Evolutionary conservation across 1,140 invertebrate species (phyloP), one percentile per base, ranked within the genome.

Genomic region (Vollenhovia emeryi): DNA sequence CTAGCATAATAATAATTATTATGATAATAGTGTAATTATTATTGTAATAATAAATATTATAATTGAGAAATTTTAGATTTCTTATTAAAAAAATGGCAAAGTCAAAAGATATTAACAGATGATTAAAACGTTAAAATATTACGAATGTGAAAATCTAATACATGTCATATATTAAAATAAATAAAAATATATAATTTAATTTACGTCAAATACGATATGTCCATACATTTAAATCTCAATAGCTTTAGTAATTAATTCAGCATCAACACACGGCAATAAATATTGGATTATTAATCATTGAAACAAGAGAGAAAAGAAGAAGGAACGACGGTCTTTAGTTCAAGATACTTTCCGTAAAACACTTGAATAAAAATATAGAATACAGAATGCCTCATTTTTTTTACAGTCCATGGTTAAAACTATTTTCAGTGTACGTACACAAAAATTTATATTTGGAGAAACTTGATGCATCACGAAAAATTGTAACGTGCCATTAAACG

Each of bases 401-500:
- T 71, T 55, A 21, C 27, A 21, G 13, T 18, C 15, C 8, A n/a
- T n/a, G 8, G 45, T 79, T 64, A 52, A n/a, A n/a, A 80, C 59
- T 73, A n/a, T 45, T 73, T 40, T 45, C 50, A 11, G 18, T 9
- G 13, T 59, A 82, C 30, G 15, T 71, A 21, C 13, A 27, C 18
- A 48, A 8, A 69, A 55, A 69, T 68, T n/a, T n/a, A 27, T 50
- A 40, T 57, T 43, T 69, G 36, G 3, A 80, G 18, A 40, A 71
- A 71, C 24, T 43, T 55, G 18, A 15, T 8, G 36, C 36, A 33
- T 21, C 15, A 18, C 9, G 13, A 73, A 57, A 71, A 82, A 68
- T 73, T 82, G 55, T 45, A 57, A 30, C 50, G 13, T 40, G 24
- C 24, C 64, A 43, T 57, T 73, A 82, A 73, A 40, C 66, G 24